phyloP scores from a whole-genome alignment of 1,140 invertebrate species.

The Drosophila repletoides region DNA sequence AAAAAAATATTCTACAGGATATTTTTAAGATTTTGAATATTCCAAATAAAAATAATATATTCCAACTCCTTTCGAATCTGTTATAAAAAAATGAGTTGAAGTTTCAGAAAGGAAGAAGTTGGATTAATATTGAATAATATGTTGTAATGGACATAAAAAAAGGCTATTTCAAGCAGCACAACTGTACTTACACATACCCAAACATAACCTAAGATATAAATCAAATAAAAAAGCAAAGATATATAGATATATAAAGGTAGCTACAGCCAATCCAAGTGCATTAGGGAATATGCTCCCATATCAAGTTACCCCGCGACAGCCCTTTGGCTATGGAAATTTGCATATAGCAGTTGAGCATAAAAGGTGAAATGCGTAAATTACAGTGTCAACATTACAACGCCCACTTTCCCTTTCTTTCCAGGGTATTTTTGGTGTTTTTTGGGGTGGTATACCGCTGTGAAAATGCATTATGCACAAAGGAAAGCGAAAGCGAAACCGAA shows the following conservation, averaged over 20 bases:
- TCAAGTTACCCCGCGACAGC: conserved; percentile 60
- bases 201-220: too few species aligned
- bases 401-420: conserved; percentile 54
- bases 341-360: conserved; percentile 48
- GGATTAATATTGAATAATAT: too few species aligned
- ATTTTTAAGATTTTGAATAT: too few species aligned
- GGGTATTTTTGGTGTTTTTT: conserved; percentile 7
- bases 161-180: not conserved
- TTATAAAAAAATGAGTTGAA: too few species aligned
- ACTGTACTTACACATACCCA: conserved; percentile 61
- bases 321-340: conserved; percentile 69
- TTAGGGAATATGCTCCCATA: conserved; percentile 31
- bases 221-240: not conserved
- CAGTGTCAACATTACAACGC: conserved; percentile 80
- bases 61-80: too few species aligned
- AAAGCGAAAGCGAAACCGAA: conserved; percentile 57
- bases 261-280: too few species aligned
- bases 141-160: not conserved
- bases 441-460: conserved; percentile 65
- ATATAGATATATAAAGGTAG: not conserved
- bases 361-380: conserved; percentile 78
- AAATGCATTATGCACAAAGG: conserved; percentile 69
- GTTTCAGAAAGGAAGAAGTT: too few species aligned
- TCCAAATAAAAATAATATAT: too few species aligned
- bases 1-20: too few species aligned